phyloP scores from a whole-genome alignment of 2,113 vertebrate genomes.

The Lycaon pictus region DNA sequence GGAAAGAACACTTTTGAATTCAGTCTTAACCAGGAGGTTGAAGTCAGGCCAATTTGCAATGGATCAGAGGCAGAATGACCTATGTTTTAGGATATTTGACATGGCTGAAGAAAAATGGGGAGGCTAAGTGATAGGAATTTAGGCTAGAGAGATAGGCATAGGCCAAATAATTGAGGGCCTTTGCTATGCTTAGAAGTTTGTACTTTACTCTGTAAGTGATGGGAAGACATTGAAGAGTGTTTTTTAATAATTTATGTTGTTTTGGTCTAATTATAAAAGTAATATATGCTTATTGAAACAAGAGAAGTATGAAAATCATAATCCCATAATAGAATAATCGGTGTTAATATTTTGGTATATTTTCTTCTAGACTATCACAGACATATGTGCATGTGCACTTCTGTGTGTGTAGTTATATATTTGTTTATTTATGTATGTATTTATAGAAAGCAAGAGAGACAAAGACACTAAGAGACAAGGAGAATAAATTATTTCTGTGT shows the following conservation, averaged over 20 bases:
- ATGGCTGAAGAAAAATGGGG: constrained; percentile 25
- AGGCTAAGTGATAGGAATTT: constrained; percentile 25
- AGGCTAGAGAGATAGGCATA: background rate
- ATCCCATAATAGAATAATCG: background rate
- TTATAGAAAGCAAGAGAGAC: background rate
- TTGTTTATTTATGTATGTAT: background rate
- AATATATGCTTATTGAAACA: constrained; percentile 37
- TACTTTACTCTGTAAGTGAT: constrained; percentile 33
- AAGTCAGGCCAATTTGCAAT: background rate
- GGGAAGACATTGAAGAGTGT: background rate
- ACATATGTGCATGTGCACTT: background rate
- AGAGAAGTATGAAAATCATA: background rate
- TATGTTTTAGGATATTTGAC: background rate
- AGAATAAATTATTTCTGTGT: background rate
- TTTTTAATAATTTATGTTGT: background rate
- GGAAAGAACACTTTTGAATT: constrained; percentile 34
- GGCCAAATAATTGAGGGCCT: constrained; percentile 14
- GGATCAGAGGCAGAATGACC: constrained; percentile 3
- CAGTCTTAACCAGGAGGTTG: constrained; percentile 39
- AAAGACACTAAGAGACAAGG: background rate
- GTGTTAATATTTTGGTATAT: constrained; percentile 33
- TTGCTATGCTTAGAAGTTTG: constrained; percentile 28
- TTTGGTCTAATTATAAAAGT: constrained; percentile 26
- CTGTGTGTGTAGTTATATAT: background rate
- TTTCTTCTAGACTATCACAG: constrained; percentile 13